These are phyloP conservation scores for Simalia tracyae DNA, from an alignment of 2,797 vertebrate species.

Conservation along the genomic window DNA sequence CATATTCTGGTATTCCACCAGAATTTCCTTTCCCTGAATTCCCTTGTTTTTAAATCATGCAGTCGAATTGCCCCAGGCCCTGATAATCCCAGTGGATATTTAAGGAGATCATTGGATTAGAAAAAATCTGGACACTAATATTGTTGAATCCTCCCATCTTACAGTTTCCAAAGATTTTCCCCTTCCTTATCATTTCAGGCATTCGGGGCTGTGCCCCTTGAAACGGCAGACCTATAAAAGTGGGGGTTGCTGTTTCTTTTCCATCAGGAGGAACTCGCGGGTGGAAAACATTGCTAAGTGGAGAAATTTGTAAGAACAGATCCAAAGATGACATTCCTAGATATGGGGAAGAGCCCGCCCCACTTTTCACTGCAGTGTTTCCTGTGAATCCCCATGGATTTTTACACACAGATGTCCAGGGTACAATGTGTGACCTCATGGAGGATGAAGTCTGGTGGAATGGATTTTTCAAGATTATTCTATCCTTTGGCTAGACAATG, in stretches of 20 bases:
- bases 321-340: background rate
- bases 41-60: too few relatives aligned
- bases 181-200: background rate
- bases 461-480: background rate
- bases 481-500: background rate
- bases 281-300: background rate
- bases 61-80: background rate
- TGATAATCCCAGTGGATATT: background rate
- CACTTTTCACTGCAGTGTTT: background rate
- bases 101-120: too few relatives aligned
- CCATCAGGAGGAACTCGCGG: background rate
- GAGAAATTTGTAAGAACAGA: background rate
- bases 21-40: background rate
- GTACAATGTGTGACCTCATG: background rate
- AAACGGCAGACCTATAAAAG: background rate
- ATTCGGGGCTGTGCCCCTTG: background rate
- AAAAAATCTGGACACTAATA: background rate
- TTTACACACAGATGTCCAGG: background rate
- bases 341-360: background rate
- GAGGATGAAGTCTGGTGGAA: background rate
- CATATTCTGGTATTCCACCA: background rate
- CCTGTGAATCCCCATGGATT: background rate
- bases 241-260: too few relatives aligned
- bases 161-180: background rate
- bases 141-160: background rate